Base-by-base conservation (phyloP, 2,113 vertebrate genomes). In the Micromys minutus region DNA sequence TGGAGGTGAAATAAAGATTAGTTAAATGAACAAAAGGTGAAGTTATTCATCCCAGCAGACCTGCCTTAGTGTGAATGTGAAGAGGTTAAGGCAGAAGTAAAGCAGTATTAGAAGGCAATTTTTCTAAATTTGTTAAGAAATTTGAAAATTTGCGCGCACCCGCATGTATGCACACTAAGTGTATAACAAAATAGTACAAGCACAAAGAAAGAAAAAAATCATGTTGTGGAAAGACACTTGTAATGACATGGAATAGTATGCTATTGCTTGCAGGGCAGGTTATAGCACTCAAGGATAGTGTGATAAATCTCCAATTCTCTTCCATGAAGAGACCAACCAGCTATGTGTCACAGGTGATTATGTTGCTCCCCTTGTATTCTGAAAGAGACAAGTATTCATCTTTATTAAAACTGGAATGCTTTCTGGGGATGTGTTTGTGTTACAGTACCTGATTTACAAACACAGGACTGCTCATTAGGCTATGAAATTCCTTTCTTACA, bases 21-120 rank as follows among this genome's bases (percentile, higher is more conserved):
- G 87, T 50, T 13, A 24, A 34, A 52, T 59, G 77, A 55, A 87
- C 11, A 77, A 50, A 96, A 94, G 3, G 52, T 94, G 55, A 84
- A 84, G 90, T 87, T 65, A 79, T 77, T 76, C 5, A 67, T 59
- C 9, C 29, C 12, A 74, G 19, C 5, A 74, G 17, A 59, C 10
- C 39, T 75, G 26, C 24, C 29, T 65, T 84, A 79, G 4, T n/a
- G 83, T 63, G 84, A 77, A 86, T 94, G 13, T 31, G 63, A 93
- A 84, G 39, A 84, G 84, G 11, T 61, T 84, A 87, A 69, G 45
- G 24, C 45, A 90, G 55, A 90, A 59, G 21, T 69, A 87, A 96
- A 92, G 36, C 87, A 31, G 79, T 71, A 76, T 63, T 87, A 84
- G 52, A 63, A 84, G 50, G 22, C 26, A 93, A 59, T 87, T 69